Evolutionary conservation across 2,888 invertebrate genomes (phyloP).

Genomic region (Altica lythri): DNA sequence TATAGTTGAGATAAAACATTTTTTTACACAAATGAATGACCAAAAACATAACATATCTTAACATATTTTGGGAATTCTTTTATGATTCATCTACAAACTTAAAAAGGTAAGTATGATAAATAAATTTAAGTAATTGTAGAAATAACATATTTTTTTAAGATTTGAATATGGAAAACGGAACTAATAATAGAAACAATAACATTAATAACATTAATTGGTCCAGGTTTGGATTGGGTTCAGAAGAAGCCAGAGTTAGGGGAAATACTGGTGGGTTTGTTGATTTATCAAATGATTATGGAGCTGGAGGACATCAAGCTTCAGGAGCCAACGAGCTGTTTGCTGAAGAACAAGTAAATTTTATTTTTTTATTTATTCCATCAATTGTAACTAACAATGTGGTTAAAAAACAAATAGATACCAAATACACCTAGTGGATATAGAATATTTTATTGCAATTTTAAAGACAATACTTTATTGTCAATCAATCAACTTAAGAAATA

Average conservation of each 20-base stretch:
- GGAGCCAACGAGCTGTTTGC: constrained; percentile 91
- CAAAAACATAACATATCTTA: constrained; percentile 28
- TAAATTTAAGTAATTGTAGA: constrained; percentile 14
- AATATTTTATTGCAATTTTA: no score
- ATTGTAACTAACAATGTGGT: constrained; percentile 4
- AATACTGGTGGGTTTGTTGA: constrained; percentile 78
- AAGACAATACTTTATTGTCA: no score
- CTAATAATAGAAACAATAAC: constrained; percentile 36
- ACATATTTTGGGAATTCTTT: constrained; percentile 23
- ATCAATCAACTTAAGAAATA: no score
- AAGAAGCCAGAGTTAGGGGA: constrained; percentile 60
- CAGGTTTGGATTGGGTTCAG: constrained; percentile 60
- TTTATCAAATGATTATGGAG: constrained; percentile 74
- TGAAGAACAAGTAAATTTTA: constrained; percentile 75
- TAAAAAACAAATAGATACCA: no score
- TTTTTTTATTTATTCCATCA: background rate
- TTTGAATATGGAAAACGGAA: constrained; percentile 39
- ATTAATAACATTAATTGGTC: constrained; percentile 61
- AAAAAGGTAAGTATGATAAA: constrained; percentile 19
- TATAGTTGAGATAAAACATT: constrained; percentile 16
- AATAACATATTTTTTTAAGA: constrained; percentile 8
- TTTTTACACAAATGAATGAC: constrained; percentile 15
- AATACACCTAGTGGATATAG: no score
- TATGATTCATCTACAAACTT: constrained; percentile 29
- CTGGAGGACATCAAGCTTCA: constrained; percentile 82